These are phyloP conservation scores for Triplophysa rosa DNA, from an alignment of 2,113 vertebrate genomes.

Conservation along the genomic window DNA sequence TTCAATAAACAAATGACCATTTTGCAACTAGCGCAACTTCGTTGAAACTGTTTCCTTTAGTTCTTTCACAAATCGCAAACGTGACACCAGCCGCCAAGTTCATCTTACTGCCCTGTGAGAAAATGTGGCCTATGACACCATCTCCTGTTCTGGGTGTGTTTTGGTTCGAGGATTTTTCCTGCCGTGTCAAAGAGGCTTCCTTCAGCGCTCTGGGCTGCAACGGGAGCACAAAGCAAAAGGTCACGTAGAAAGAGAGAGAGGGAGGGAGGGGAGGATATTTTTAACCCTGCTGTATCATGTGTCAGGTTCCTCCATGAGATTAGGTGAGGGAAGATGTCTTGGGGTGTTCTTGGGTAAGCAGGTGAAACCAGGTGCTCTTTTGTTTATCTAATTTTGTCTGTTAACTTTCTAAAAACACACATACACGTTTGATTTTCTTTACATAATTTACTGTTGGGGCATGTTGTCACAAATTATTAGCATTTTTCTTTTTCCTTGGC, in stretches of 20 bases:
- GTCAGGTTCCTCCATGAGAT: conserved; percentile 61
- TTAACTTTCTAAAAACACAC: not conserved
- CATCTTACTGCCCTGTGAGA: conserved; percentile 32
- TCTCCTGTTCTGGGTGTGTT: conserved; percentile 39
- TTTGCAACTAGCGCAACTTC: not conserved
- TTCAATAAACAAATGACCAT: not conserved
- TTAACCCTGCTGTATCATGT: conserved; percentile 71
- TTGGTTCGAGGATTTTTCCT: conserved; percentile 28
- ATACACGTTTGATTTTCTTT: no score
- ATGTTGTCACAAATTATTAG: no score
- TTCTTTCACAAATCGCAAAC: not conserved
- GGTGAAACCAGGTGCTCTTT: conserved; percentile 42
- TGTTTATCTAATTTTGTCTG: not conserved
- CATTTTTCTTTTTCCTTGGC: no score
- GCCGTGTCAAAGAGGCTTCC: conserved; percentile 31
- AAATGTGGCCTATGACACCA: conserved; percentile 5
- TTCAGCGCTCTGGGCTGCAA: conserved; percentile 60
- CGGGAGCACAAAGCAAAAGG: conserved; percentile 59
- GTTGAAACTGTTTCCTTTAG: not conserved
- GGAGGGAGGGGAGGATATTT: conserved; percentile 72
- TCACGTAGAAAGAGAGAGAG: conserved; percentile 43
- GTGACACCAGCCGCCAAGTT: conserved; percentile 2
- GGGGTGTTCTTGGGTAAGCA: conserved; percentile 56
- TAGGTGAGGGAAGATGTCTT: conserved; percentile 56
- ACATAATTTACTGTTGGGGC: no score